phyloP scores from a whole-genome alignment of 2,888 invertebrate genomes.

The Eurytoma adleriae region DNA sequence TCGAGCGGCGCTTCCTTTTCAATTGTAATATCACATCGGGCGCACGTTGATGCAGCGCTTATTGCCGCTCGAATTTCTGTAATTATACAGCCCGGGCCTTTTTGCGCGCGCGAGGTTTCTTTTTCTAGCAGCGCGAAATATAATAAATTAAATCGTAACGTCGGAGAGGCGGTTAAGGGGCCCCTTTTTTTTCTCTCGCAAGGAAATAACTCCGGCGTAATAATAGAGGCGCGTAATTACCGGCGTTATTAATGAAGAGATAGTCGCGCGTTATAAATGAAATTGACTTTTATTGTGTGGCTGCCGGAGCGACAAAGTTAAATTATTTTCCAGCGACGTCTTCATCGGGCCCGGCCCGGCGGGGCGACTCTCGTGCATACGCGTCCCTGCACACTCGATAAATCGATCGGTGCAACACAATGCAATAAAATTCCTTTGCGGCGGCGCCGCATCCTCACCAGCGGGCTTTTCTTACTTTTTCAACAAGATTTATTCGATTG shows the following conservation, averaged over 20 bases:
- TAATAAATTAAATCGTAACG: no score
- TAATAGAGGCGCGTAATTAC: background rate
- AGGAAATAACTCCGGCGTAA: no score
- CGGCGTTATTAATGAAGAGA: conserved; percentile 29
- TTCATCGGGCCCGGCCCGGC: conserved; percentile 26
- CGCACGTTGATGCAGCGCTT: no score
- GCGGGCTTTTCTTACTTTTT: conserved; percentile 9
- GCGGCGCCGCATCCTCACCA: background rate
- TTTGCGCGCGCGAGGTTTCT: no score
- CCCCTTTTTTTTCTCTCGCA: no score
- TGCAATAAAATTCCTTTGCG: conserved; percentile 31
- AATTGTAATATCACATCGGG: no score
- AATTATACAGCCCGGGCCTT: no score
- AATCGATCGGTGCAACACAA: conserved; percentile 25
- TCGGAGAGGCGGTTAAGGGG: no score
- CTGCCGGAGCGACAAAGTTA: conserved; percentile 33
- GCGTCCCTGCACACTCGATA: background rate
- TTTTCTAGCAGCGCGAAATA: no score
- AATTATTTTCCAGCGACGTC: conserved; percentile 45
- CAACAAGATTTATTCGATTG: conserved; percentile 23
- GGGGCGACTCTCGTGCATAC: background rate
- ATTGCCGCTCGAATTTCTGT: no score
- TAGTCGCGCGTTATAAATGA: conserved; percentile 17
- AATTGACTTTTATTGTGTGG: conserved; percentile 32
- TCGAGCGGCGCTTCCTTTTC: no score